Percentiles rank a stretch among this genome's conserved stretches.
Conservation (phyloP, 1,140 invertebrate species). For the Calephelis nemesis region DNA sequence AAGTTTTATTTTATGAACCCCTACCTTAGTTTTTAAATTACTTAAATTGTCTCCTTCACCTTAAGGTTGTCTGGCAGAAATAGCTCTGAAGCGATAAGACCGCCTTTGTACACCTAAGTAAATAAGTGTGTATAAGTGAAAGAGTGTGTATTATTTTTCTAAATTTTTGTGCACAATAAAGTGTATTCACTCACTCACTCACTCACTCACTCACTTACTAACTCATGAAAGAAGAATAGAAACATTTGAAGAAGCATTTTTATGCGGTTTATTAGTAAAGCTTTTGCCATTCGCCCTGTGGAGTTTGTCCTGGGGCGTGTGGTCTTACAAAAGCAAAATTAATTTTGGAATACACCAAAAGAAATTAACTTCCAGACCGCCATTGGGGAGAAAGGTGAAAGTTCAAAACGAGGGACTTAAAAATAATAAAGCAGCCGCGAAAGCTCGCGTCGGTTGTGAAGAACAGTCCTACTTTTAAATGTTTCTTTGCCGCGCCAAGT, state of each 20-base stretch:
- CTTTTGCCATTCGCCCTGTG: conserved; percentile 57
- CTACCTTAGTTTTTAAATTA: too few relatives aligned
- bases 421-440: conserved; percentile 68
- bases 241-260: conserved; percentile 38
- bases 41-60: too few relatives aligned
- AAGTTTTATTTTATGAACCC: too few relatives aligned
- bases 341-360: conserved; percentile 78
- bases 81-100: too few relatives aligned
- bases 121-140: too few relatives aligned
- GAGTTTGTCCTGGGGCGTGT: conserved; percentile 64
- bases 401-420: conserved; percentile 68
- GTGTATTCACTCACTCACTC: too few relatives aligned
- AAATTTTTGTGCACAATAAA: too few relatives aligned
- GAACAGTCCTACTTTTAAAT: conserved; percentile 42
- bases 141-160: too few relatives aligned
- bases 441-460: conserved; percentile 30
- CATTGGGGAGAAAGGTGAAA: conserved; percentile 61
- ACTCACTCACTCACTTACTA: too few relatives aligned
- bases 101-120: too few relatives aligned
- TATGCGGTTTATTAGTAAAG: conserved; percentile 40
- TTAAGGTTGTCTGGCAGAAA: too few relatives aligned
- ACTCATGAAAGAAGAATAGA: too few relatives aligned
- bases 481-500: conserved; percentile 31
- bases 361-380: conserved; percentile 72
- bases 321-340: conserved; percentile 73